Evolutionary conservation across 2,888 invertebrate genomes (phyloP).

Genomic region (Ophion ellenae): DNA sequence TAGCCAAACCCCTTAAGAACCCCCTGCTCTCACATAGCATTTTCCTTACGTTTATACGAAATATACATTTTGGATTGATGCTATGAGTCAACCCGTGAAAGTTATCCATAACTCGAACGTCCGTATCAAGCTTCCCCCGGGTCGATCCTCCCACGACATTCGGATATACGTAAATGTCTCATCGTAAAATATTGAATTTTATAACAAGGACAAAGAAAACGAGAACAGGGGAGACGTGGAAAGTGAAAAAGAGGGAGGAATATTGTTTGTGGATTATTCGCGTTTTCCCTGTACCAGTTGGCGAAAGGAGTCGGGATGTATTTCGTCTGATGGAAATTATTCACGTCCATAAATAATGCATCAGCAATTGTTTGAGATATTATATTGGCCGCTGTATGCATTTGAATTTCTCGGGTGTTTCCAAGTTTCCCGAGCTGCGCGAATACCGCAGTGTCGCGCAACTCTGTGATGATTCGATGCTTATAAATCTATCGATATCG

Average conservation of each 20-base stretch:
- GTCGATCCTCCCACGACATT: neutral
- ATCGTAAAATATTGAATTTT: conserved; percentile 1
- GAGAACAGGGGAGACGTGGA: neutral
- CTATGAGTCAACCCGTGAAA: neutral
- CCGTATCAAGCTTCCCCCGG: neutral
- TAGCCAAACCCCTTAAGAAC: no score
- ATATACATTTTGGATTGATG: neutral
- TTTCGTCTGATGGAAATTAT: conserved; percentile 15
- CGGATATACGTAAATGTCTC: neutral
- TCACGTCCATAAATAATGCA: conserved; percentile 24
- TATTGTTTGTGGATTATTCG: neutral
- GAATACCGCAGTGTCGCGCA: neutral
- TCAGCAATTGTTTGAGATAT: conserved; percentile 33
- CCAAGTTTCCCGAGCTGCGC: neutral
- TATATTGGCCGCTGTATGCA: conserved; percentile 19
- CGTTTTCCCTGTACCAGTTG: conserved; percentile 2
- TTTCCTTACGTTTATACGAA: neutral
- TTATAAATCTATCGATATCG: neutral
- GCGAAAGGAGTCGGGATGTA: neutral
- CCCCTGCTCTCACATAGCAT: neutral
- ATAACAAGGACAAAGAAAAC: neutral
- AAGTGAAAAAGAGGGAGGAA: neutral
- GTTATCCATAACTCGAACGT: neutral
- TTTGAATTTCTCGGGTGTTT: conserved; percentile 10
- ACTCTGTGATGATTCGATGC: neutral